Evolutionary conservation across 2,797 vertebrate genomes (phyloP), one percentile per base, ranked within the genome.

Genomic region (Periparus ater): DNA sequence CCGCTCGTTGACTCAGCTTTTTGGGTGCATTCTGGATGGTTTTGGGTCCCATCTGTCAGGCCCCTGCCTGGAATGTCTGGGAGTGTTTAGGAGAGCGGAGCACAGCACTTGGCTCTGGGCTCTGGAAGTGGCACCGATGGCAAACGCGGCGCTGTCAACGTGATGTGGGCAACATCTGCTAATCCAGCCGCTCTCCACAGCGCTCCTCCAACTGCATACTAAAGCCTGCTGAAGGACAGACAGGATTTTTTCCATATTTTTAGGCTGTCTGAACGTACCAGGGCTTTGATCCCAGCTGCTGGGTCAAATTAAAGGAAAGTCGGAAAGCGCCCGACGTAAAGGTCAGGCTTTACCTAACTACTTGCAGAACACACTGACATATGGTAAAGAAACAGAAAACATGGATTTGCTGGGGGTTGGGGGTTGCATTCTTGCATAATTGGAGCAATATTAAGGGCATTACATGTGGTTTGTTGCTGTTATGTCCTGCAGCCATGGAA

Each of bases 101-200:
- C 7, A 1, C 66, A 78, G 5, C 34, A 0, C 63, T 87, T 67
- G 91, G 80, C 88, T 91, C 83, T 32, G 60, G 44, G 65, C 47
- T 85, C 90, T 66, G 83, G n/a, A 71, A 75, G 88, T 71, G 91
- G 94, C 94, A 50, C 51, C 11, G 44, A 45, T n/a, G 29, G 20
- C 29, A 68, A 90, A 34, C 3, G 4, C 2, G 1, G 58, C 58
- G 40, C 79, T 84, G 91, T 91, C 94, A 85, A 14, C 7, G 6
- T 25, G 79, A 27, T 27, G 55, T 60, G 91, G 90, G 90, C 93
- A 91, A 85, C 93, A 92, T 91, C 93, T 96, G 93, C 90, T 86
- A 13, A 74, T 2, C 47, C 85, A 92, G 74, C 65, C 66, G 0
- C 10, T 42, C 89, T 60, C 61, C 92, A 70, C 66, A 38, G 63